Percentiles rank a stretch among this genome's conserved stretches.
phyloP scores from a whole-genome alignment of 92 coral and sea anemone genomes.

The Palythoa grandis region DNA sequence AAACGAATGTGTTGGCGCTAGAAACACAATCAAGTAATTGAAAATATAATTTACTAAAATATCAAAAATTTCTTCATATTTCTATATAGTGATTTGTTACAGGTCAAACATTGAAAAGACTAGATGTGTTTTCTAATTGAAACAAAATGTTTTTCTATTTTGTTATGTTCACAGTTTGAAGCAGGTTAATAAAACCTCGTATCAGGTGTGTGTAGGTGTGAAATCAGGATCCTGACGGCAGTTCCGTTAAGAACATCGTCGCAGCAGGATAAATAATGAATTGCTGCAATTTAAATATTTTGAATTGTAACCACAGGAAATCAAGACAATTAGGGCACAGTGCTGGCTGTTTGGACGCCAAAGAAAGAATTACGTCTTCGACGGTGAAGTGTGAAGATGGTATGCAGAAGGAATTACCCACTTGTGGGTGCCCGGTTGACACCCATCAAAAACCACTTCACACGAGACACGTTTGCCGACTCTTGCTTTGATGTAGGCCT shows the following conservation, averaged over 20 bases:
- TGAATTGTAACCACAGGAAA: constrained; percentile 24
- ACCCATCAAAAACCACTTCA: neutral
- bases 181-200: neutral
- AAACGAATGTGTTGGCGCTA: neutral
- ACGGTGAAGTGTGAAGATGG: neutral
- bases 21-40: neutral
- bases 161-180: neutral
- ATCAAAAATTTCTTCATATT: neutral
- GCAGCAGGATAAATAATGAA: neutral
- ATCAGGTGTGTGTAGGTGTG: constrained; percentile 1
- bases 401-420: neutral
- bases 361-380: neutral
- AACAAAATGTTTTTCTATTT: constrained; percentile 6
- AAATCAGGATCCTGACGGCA: neutral
- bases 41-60: no score
- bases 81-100: neutral
- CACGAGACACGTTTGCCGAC: constrained; percentile 6
- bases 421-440: neutral
- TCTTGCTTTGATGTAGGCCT: no score
- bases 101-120: neutral
- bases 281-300: constrained; percentile 12
- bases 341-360: neutral
- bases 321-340: neutral
- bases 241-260: neutral
- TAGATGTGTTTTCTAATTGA: neutral